Evolutionary conservation across 1,140 invertebrate species (phyloP), one percentile per base, ranked within the genome.

Genomic region (Drosophila saltans): DNA sequence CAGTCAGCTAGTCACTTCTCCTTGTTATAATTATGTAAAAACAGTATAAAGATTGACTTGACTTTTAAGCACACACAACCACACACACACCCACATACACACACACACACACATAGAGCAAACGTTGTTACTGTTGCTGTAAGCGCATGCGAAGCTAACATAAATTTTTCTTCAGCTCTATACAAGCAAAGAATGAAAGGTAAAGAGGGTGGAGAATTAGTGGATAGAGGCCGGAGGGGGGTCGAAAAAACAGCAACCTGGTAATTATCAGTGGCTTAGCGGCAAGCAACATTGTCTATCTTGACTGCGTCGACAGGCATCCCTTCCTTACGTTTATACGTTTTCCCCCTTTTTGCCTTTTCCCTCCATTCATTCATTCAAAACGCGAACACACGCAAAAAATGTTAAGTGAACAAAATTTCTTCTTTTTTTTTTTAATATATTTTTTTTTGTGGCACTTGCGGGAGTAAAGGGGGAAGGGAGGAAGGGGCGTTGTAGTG

Each of bases 21-120:
- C 45, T 52, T 84, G 84, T 89, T 90, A 89, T 88, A 84, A 89
- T 88, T 89, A 89, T 89, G 84, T 89, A 89, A 89, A 89, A 89
- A 77, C 83, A 77, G 80, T 88, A 76, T 86, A 86, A 86, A 86
- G 83, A 86, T 86, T 86, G 83, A 86, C 83, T 86, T 86, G 82
- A 88, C 83, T 86, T 85, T 69, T 81, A 79, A 78, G 67, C 45
- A 26, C 57, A 73, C 10, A 28, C 70, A 30, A 11, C 16, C 24
- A 21, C 33, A n/a, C 72, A 65, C 65, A 57, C 36, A 45, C 40
- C 45, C 40, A 64, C 59, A 68, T 45, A 48, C 52, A 43, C 28
- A 67, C 60, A 43, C 52, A 45, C 55, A 55, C 66, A 45, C 16
- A 30, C 63, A 33, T 11, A n/a, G 1, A 28, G 5, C 52, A 77